Base-by-base conservation (phyloP, 2,888 invertebrate genomes). In the Timandra comae region DNA sequence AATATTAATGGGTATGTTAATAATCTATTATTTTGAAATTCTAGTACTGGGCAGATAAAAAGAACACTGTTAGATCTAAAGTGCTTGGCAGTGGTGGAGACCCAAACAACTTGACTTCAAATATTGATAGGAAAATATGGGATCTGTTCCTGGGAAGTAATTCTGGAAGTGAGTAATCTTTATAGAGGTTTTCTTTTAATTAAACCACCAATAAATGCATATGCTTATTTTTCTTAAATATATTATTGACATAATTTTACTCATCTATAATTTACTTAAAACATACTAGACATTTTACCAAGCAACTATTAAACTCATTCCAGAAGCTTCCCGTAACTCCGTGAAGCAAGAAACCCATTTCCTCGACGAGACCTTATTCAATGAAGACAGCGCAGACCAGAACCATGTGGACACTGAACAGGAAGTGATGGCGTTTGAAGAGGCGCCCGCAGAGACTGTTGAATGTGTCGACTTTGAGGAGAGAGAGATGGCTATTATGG, bases 31-130 rank as follows among this genome's bases (percentile, higher is more conserved):
- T n/a, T n/a, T n/a, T n/a, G n/a, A n/a, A n/a, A n/a, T 40, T 69
- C 63, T 57, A 85, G 85, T 85, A 69, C 32, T 85, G 85, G 85
- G 81, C 82, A 2, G 85, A 85, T 40, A 85, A 85, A 42, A 85
- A 85, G 41, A 82, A 81, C 2, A 72, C 78, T 23, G 79, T 85
- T 0, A 64, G 84, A 39, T 61, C 75, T 2, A 84, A 84, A 48
- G 84, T 84, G 1, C 46, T 60, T 12, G 57, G 74, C 5, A 55
- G 64, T 10, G 76, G 77, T 1, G 78, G 78, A 2, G 74, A 82
- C 28, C 63, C 81, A 6, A 75, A 74, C 30, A 72, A 51, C 23
- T 38, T 84, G 23, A 60, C 68, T 42, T 82, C 84, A 2, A 78
- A 80, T 33, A 69, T 82, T 29, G 84, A 84, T 33, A 82, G 76